Percentiles rank a stretch among this genome's conserved stretches.
Evolutionary conservation across 2,797 vertebrate species (phyloP).

Genomic region (Craterocephalus amniculus): DNA sequence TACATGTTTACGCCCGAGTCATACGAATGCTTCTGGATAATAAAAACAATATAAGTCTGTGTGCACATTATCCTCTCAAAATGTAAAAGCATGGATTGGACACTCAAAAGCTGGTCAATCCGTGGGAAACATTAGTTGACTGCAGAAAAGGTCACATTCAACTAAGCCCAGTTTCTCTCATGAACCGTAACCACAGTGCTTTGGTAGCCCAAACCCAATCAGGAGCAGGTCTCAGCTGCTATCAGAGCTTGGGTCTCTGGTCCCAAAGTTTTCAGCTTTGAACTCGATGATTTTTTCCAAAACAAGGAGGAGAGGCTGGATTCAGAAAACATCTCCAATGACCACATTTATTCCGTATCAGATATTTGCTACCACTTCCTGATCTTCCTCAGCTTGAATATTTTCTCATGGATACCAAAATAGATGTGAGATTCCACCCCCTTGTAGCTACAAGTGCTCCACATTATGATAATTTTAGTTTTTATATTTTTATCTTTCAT

Average conservation of each 20-base stretch:
- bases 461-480: neutral
- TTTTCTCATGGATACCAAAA: neutral
- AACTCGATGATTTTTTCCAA: neutral
- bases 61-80: too few species aligned
- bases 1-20: neutral
- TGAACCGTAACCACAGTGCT: neutral
- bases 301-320: neutral
- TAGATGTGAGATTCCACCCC: neutral
- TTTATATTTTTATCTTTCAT: too few species aligned
- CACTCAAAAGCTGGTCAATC: neutral
- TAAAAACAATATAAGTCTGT: too few species aligned
- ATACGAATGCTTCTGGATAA: neutral
- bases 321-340: neutral
- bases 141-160: neutral
- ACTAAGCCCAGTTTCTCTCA: neutral
- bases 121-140: neutral
- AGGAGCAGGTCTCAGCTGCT: neutral
- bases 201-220: neutral
- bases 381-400: neutral
- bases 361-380: neutral
- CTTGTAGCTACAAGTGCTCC: neutral
- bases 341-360: too few species aligned
- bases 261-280: neutral
- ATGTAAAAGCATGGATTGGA: too few species aligned
- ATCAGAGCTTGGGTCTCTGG: neutral